Base-by-base conservation (phyloP, 92 coral and sea anemone genomes). In the Siderastrea siderea region DNA sequence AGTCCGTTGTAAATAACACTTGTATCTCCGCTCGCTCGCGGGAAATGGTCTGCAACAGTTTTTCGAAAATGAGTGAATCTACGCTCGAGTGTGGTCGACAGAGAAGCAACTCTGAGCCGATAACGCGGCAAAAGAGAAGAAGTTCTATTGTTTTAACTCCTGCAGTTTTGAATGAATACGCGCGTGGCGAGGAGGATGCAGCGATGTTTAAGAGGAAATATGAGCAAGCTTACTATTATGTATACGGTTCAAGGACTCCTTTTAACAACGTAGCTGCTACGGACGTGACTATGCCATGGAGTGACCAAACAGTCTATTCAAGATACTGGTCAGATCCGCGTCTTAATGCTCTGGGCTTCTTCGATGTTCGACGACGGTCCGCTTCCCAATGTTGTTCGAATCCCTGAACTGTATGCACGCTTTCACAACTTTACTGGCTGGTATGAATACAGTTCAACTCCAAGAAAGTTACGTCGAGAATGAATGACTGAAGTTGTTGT, bases 71-170 rank as follows among this genome's bases (percentile, higher is more conserved):
- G 67, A 74, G 49, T 16, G 59, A 45, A 14, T 15, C 66, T 65
- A 44, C 79, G 43, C 54, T 15, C 13, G 84, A 91, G 2, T 68
- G 54, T 74, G 66, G 81, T 54, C 82, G 82, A 10, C 77, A 61
- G 2, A 62, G 94, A 46, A 82, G 88, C 54, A 81, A 87, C 61
- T 87, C 94, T 0, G 83, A 76, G 53, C 92, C 84, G 2, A 19
- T 70, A 0, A 45, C 6, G n/a, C 47, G 86, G 38, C 86, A 69
- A n/a, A 82, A 69, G 63, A 89, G 96, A 77, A 79, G 98, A 78
- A 92, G 88, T 48, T 95, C 98, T 44, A 84, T 95, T 62, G 94
- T 95, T 38, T 74, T 95, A 64, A 95, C 98, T 44, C 96, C 96
- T n/a, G 96, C 91, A 45, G 94, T 95, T 47, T 78, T 95, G 78